Conservation (phyloP, 1,140 invertebrate genomes). For the Magallana gigas region DNA sequence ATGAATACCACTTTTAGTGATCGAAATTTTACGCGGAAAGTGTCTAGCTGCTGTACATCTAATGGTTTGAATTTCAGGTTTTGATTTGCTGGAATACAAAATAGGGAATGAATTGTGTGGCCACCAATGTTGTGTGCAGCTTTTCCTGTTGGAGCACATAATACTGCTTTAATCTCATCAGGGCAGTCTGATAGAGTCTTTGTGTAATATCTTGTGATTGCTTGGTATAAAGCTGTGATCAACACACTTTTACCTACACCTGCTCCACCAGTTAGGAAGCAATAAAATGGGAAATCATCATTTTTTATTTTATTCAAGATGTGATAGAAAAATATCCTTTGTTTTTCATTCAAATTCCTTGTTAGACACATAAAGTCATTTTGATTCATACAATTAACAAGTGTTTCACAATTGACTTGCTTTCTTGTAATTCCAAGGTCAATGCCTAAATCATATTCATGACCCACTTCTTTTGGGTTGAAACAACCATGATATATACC, state of each 20-base stretch:
- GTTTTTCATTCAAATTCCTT: conserved; percentile 29
- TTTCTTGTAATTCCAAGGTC: background rate
- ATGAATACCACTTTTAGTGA: conserved; percentile 48
- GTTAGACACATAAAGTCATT: conserved; percentile 26
- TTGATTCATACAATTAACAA: conserved; percentile 32
- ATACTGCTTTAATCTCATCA: conserved; percentile 40
- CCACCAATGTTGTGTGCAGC: conserved; percentile 53
- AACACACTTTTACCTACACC: conserved; percentile 62
- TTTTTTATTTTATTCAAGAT: conserved; percentile 39
- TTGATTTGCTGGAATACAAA: conserved; percentile 30
- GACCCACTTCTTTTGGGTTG: background rate
- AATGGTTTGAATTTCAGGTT: conserved; percentile 54
- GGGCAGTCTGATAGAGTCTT: conserved; percentile 30
- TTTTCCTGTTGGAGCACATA: conserved; percentile 55
- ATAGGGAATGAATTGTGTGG: conserved; percentile 11
- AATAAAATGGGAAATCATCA: conserved; percentile 38
- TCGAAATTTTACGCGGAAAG: conserved; percentile 38
- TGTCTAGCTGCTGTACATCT: conserved; percentile 49
- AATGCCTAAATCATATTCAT: background rate
- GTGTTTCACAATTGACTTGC: background rate
- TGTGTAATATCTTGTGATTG: conserved; percentile 41
- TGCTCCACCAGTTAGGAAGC: conserved; percentile 56
- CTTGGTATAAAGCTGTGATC: conserved; percentile 52
- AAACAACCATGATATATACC: conserved; percentile 39
- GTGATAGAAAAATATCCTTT: conserved; percentile 48